Percentiles rank a stretch among this genome's conserved stretches.
These are phyloP conservation scores for Stegodyphus dumicola DNA, from an alignment of 1,140 invertebrate species.

Conservation along the genomic window DNA sequence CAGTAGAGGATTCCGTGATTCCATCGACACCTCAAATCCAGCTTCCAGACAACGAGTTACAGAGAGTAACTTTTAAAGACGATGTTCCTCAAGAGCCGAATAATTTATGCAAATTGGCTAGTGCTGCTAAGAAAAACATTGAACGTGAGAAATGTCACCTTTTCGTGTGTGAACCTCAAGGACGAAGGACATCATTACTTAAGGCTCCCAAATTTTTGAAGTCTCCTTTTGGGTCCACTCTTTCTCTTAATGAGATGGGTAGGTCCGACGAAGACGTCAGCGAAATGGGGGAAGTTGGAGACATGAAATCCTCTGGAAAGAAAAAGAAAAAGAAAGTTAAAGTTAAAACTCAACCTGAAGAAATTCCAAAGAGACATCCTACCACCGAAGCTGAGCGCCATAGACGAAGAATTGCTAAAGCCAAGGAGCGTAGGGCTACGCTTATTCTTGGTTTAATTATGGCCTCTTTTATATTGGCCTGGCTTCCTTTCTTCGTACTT, in stretches of 20 bases:
- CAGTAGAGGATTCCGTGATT: background rate
- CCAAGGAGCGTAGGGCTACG: slow-evolving; percentile 96
- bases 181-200: slow-evolving; percentile 35
- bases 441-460: slow-evolving; percentile 97
- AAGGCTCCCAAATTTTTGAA: slow-evolving; percentile 60
- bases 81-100: slow-evolving; percentile 5
- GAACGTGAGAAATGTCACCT: background rate
- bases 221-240: slow-evolving; percentile 62
- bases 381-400: slow-evolving; percentile 85
- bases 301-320: slow-evolving; percentile 55
- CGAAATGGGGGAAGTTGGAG: slow-evolving; percentile 12
- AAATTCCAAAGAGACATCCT: slow-evolving; percentile 18
- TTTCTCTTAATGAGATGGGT: slow-evolving; percentile 62
- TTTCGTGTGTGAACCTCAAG: slow-evolving; percentile 4
- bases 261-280: slow-evolving; percentile 60
- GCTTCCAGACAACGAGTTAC: background rate
- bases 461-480: slow-evolving; percentile 98
- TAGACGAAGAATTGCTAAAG: slow-evolving; percentile 90
- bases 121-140: slow-evolving; percentile 1
- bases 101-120: slow-evolving; percentile 38
- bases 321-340: slow-evolving; percentile 63
- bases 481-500: slow-evolving; percentile 98
- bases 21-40: background rate
- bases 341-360: slow-evolving; percentile 58
- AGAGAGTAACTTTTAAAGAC: slow-evolving; percentile 31